phyloP scores from a whole-genome alignment of 2,797 vertebrate species.

The Varecia variegata region DNA sequence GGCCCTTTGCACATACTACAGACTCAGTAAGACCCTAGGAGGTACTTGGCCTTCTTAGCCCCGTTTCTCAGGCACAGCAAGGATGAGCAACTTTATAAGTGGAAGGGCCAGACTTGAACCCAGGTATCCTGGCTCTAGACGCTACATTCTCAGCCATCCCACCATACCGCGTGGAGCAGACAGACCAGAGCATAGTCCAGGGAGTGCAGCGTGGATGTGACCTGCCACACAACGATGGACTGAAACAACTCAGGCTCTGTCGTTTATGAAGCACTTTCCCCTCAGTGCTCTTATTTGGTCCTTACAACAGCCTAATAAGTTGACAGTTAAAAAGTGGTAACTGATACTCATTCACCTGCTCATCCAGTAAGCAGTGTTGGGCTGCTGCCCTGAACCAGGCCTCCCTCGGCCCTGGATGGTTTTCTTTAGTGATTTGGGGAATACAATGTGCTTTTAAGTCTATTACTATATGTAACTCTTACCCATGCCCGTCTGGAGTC shows the following conservation, averaged over 20 bases:
- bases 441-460: not conserved
- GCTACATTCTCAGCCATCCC: not conserved
- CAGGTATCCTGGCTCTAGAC: not conserved
- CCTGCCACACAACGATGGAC: rapidly evolving
- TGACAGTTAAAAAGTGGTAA: not conserved
- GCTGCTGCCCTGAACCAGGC: not conserved
- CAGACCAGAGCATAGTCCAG: not conserved
- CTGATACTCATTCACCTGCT: not conserved
- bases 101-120: not conserved
- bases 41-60: not conserved
- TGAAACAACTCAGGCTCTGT: not conserved
- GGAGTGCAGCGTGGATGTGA: not conserved
- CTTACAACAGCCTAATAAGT: not conserved
- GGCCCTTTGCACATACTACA: not conserved
- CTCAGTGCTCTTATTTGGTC: not conserved
- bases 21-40: not conserved
- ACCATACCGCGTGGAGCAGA: not conserved
- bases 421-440: not conserved
- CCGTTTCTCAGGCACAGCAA: not conserved
- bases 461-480: not conserved
- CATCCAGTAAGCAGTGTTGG: not conserved
- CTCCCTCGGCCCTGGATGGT: not conserved
- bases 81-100: not conserved
- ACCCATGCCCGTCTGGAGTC: not conserved
- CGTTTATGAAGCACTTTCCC: not conserved